Evolutionary conservation across 2,797 vertebrate species (phyloP), one percentile per base, ranked within the genome.

Genomic region (Alauda arvensis): DNA sequence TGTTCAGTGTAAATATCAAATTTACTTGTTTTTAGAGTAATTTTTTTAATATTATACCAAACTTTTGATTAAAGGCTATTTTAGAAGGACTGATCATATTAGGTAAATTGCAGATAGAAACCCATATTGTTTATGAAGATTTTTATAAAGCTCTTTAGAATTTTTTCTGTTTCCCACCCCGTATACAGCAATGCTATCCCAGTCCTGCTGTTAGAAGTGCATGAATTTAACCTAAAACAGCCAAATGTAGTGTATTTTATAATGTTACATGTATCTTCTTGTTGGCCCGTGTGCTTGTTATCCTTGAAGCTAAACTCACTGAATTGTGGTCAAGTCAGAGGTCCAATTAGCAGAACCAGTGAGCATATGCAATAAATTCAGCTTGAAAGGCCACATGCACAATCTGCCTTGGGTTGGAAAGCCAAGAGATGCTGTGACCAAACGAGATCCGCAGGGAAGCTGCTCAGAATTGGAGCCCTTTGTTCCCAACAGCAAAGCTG

Each of bases 331-430:
- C 61, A 91, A 93, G 78, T 91, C 61, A 46, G 78, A 86, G 89
- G 93, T 94, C 81, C 92, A 95, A 90, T 96, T 94, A 95, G 83
- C 89, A 93, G 91, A 95, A 91, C 77, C 89, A 93, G 55, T 96
- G 94, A 95, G 65, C 91, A 91, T 76, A 56, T 70, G 85, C 90
- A 96, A 76, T 95, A 95, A 95, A 96, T 96, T 96, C 93, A 91
- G 93, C 88, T 93, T 95, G 95, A 96, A 96, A 93, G 92, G 84
- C 89, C 93, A 93, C 92, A 92, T 91, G 93, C 85, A 91, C 89
- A 95, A 85, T 93, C 83, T 92, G 95, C 95, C 93, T 93, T 95
- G 85, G 95, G 94, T 95, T 83, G 82, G 74, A 89, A 95, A 94
- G 81, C 88, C 93, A 94, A 90, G 92, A 89, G 87, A 90, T 51